Base-by-base conservation (phyloP, 37 sponge, comb jelly and placozoan genomes). In the Aplysina aerophoba region DNA sequence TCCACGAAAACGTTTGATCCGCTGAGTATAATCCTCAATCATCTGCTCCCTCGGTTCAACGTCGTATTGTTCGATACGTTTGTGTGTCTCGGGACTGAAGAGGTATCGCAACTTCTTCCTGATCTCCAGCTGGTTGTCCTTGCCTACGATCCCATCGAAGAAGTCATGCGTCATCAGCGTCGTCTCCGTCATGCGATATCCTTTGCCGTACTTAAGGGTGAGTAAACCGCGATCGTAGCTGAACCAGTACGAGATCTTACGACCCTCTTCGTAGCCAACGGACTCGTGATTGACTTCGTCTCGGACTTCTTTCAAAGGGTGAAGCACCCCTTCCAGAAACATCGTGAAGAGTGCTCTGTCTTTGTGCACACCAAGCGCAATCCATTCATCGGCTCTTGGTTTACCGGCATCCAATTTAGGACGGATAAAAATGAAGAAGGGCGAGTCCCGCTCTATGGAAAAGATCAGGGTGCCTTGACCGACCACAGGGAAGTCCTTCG, bases 171-270 rank as follows among this genome's bases (percentile, higher is more conserved):
- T 30, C 71, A 90, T 19, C 16, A 92, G 64, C 30, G 89, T 92
- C 0, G 89, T 92, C 35, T 92, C 86, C 2, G 73, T 79, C 92
- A 92, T 92, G 63, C 54, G n/a, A 35, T 92, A 92, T 3, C 92
- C 92, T 54, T 92, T 92, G 44, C 92, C 92, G 58, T 92, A 92
- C 53, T 92, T 92, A 30, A 92, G 24, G 0, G 73, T 64, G 12
- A 92, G 83, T 22, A 36, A 64, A 44, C 81, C 83, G 12, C 92
- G 67, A 28, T 92, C 83, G 56, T 74, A 92, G 68, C 92, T 92
- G 35, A 92, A 73, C 92, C 92, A 92, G 55, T 92, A 92, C 12
- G 86, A 81, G 21, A 85, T 85, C 27, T 75, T 82, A 16, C 55
- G 19, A n/a, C 59, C 67, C 22, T 33, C 24, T 61, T 91, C 88